Evolutionary conservation across 2,113 vertebrate species (phyloP), one percentile per base, ranked within the genome.

Genomic region (Sylvia atricapilla): DNA sequence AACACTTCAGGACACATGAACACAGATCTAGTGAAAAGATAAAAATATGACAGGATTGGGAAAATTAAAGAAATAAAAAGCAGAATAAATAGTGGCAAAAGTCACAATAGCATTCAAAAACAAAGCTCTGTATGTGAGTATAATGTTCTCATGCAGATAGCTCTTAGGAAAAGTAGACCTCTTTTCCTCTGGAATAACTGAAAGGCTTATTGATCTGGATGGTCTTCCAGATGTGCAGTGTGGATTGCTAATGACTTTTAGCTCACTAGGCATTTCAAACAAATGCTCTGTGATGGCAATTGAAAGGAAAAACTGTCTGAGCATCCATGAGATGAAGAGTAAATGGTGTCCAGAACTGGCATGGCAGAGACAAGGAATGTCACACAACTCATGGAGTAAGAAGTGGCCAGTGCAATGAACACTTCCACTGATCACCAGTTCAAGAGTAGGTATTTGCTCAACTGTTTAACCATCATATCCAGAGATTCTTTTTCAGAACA

Each of bases 41-140:
- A 58, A 84, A 15, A 27, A 47, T 70, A 35, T 11, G 12, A 43
- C 1, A 4, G 11, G 11, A 67, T 49, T 39, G 47, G 12, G 39
- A 74, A 85, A 94, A 83, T 43, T 64, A 50, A 81, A 84, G 17
- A 78, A 89, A 70, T 15, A 44, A 72, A 87, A 72, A 25, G 15
- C 17, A 79, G 43, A 90, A 66, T 28, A 77, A 90, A 85, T 31
- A 86, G 35, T 31, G 4, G 7, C 5, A 81, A 74, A 89, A 70
- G n/a, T 50, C 33, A 50, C 23, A 84, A 24, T 22, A 63, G 56
- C 5, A 31, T 77, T 64, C 21, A 24, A 78, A 95, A 92, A 21
- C 13, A 63, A 74, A 94, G 22, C 52, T 78, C 21, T 1, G 0
- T 19, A 24, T 50, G 13, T 0, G 0, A 39, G 10, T 20, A 39